Base-by-base conservation (phyloP, 2,113 vertebrate genomes). In the Centropristis striata region DNA sequence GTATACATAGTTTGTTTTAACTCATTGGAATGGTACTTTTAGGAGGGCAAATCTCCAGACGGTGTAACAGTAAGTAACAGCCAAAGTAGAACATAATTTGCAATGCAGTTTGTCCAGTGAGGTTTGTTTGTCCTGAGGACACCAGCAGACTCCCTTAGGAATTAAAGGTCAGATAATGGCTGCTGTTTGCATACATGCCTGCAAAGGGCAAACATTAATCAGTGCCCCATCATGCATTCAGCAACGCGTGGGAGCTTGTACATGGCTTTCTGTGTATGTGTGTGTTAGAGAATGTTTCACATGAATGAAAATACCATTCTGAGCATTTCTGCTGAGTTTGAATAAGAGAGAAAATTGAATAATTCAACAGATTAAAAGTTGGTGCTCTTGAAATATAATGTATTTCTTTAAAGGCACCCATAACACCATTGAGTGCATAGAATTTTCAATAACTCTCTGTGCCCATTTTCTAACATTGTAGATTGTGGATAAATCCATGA, bases 131-230 rank as follows among this genome's bases (percentile, higher is more conserved):
- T 49, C 37, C 49, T 4, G 5, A 47, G 32, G 69, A 72, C 25
- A 67, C 61, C 61, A 25, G 65, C 10, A 15, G 41, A 11, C 42
- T 72, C 47, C 55, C 11, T 57, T 13, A 13, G 51, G 57, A 78
- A 49, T 11, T 13, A 78, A 85, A 78, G 72, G 54, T 87, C 86
- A 83, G 23, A 21, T 75, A 78, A 78, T 67, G 75, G 55, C 63
- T 55, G 59, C 28, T 79, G 44, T 81, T 81, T 80, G 25, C 50
- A 32, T 37, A 41, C n/a, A 70, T 66, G 59, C 16, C 74, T 79
- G 75, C 57, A 86, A 86, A 88, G 68, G 50, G 67, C 82, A 81
- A 80, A 83, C 59, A 74, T 78, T 58, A 78, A 54, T 88, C 70
- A 78, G 53, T 58, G 75, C 68, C 74, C 60, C 39, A 75, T 59